Evolutionary conservation across 2,113 vertebrate species (phyloP), one percentile per base, ranked within the genome.

Genomic region (Pedetes capensis): DNA sequence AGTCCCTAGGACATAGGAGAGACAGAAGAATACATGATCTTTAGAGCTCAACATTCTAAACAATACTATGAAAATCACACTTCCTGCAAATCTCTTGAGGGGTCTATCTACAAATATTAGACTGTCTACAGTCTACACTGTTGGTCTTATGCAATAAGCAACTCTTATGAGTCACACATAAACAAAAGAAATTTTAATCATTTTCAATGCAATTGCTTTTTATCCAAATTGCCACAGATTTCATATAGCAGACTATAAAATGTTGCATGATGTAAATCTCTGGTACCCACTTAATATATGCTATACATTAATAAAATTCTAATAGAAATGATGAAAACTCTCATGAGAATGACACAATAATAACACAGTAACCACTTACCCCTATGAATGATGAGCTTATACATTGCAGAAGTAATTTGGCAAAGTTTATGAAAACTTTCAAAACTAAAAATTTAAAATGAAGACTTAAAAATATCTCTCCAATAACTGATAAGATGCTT

Each of bases 251-350:
- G 37, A 57, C 25, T 12, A 39, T 53, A 71, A 95, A 63, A 92
- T 80, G 89, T 96, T 85, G 44, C 55, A 92, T 42, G 88, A 47
- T 66, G 29, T 91, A 96, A 97, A 96, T 92, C 86, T 96, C 76
- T 92, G 44, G 47, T 89, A 93, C 6, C 51, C 74, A 95, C 39
- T 87, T 39, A 97, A 97, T 91, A 88, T 91, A 96, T 95, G 44
- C 53, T 87, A 44, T 42, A 68, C 25, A 90, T 34, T 85, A 59
- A 96, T 93, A 81, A 94, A 96, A 95, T 92, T 95, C 91, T 93
- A 96, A 97, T 95, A 94, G 96, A 97, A 96, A 89, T 59, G 32
- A 76, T 93, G 61, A 97, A 97, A 91, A 47, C 49, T 94, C 93
- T 95, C 91, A 93, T 39, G 96, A 90, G 34, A 51, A 47, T 53